Evolutionary conservation across 2,888 invertebrate species (phyloP), one percentile per base, ranked within the genome.

Genomic region (Drosophila cognata): DNA sequence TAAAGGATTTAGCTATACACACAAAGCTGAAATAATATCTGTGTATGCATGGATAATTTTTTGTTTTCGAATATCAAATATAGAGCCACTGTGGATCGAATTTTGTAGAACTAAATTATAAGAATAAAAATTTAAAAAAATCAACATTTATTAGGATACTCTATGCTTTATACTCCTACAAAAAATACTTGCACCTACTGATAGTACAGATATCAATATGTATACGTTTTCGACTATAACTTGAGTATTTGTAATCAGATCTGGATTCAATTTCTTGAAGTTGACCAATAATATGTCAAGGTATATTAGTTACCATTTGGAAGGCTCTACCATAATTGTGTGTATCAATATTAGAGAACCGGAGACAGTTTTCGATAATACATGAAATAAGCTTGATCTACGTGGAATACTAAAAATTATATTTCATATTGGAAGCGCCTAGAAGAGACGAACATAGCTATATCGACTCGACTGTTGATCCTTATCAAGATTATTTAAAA

Each of bases 1-100:
- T 72, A 78, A 83, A 69, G 84, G 84, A 71, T 72, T 87, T 74
- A 56, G 66, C 59, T 78, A 55, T 56, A 36, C 71, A 60, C 58
- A 64, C 41, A 63, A 66, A 60, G 38, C 41, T 41, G 8, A 74
- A 57, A 65, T 56, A 61, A 63, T 61, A 66, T 60, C 43, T 28
- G 41, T 28, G 25, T 41, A 7, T 48, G 61, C 25, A 25, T 50
- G 2, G 18, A 29, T 36, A 29, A 56, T 36, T 36, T 38, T 18
- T 21, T 25, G 33, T 35, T 21, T 53, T 33, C 13, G 29, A n/a
- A n/a, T 52, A 31, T 33, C 35, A 28, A 29, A 13, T 38, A 16
- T 16, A 31, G 11, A 21, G 8, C 4, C 5, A 51, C 52, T 29
- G 28, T 51, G 35, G n/a, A 21, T 31, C 21, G 4, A 46, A 46